These are phyloP conservation scores for Platycnemis pennipes DNA, from an alignment of 2,888 invertebrate species.

Conservation along the genomic window DNA sequence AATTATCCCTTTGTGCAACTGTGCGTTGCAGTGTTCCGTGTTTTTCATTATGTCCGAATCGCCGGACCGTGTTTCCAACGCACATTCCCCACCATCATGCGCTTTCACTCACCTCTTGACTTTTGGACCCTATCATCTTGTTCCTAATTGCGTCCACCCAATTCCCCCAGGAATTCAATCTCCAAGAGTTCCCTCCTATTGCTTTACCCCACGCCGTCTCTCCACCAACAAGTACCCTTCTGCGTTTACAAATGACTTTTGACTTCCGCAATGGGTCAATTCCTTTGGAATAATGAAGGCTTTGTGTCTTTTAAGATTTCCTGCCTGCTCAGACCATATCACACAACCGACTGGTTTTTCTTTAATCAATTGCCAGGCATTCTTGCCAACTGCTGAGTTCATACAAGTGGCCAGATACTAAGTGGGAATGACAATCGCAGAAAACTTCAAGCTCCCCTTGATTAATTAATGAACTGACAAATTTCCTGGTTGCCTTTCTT, in stretches of 20 bases:
- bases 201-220: not conserved
- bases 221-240: not conserved
- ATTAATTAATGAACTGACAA: too few species aligned
- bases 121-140: not conserved
- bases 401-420: too few species aligned
- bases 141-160: not conserved
- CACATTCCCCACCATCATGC: not conserved
- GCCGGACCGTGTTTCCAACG: not conserved
- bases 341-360: too few species aligned
- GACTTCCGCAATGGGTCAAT: not conserved
- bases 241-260: not conserved
- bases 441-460: too few species aligned
- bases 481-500: too few species aligned
- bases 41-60: slow-evolving; percentile 25
- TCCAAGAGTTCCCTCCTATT: not conserved
- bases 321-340: not conserved
- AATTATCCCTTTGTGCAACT: not conserved
- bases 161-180: not conserved
- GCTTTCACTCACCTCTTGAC: not conserved
- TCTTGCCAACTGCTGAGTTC: too few species aligned
- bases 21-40: not conserved
- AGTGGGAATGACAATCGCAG: too few species aligned
- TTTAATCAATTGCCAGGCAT: too few species aligned
- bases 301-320: not conserved
- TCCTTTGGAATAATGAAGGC: not conserved